Evolutionary conservation across 2,113 vertebrate species (phyloP), one percentile per base, ranked within the genome.

Genomic region (Chaetodon trifascialis): DNA sequence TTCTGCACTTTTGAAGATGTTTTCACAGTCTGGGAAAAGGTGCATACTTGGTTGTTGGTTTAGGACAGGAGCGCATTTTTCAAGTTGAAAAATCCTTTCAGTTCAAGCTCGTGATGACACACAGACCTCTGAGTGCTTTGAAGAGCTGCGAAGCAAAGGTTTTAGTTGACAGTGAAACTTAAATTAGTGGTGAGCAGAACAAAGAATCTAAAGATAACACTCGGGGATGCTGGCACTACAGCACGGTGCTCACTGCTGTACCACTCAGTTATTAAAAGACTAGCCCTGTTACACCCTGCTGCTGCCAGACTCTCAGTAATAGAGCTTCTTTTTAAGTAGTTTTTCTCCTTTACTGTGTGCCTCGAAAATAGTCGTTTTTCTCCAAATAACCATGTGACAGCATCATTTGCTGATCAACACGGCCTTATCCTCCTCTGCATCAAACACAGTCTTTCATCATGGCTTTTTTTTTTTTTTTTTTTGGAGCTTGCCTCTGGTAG

Each of bases 251-350:
- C 21, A 5, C 70, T 67, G 19, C 34, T 59, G 46, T 63, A 52
- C 21, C 60, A 30, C 62, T 46, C 44, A 46, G 54, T 84, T 71
- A 86, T 82, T 78, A 89, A 46, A 67, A 60, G 40, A 75, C 72
- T 38, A 75, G 65, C 36, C 17, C 30, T 14, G 8, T 54, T 59
- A 34, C 38, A 51, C 38, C 25, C 40, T 36, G 21, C 66, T 82
- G 42, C 66, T 80, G 47, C 30, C 55, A 69, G 60, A 63, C 9
- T 62, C n/a, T 23, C 42, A 59, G 46, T 80, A 76, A 88, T 81
- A 84, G 23, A 69, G 34, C n/a, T 72, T 55, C 10, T 15, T 65
- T 85, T 72, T 47, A 71, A 60, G 69, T 34, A 0, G 17, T 34
- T 17, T 66, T 73, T 73, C 54, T 73, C 69, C 21, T 79, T 59